Conservation (phyloP, 2,113 vertebrate species). For the Rhombomys opimus region DNA sequence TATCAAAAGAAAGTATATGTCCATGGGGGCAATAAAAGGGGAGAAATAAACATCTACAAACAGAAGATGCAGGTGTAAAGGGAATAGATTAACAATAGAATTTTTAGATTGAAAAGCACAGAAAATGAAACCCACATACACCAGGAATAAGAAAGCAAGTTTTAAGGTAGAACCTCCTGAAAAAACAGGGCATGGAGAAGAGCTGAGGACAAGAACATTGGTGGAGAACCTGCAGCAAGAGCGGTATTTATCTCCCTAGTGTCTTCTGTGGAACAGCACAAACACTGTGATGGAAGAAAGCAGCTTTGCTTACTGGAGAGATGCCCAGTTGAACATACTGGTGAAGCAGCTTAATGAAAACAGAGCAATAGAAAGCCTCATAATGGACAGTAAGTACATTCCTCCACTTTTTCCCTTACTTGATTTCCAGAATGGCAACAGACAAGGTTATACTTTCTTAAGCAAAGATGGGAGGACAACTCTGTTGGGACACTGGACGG, state of each 20-base stretch:
- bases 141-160: background rate
- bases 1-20: constrained; percentile 8
- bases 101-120: background rate
- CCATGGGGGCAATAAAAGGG: background rate
- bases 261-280: background rate
- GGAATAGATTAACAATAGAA: background rate
- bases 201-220: background rate
- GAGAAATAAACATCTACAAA: background rate
- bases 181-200: background rate
- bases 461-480: background rate
- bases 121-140: background rate
- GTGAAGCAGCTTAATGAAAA: background rate
- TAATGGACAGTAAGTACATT: background rate
- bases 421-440: background rate
- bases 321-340: background rate
- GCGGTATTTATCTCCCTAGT: background rate
- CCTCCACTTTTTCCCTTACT: background rate
- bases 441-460: background rate
- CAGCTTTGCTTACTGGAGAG: background rate
- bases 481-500: background rate
- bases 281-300: background rate
- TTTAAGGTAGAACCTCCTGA: background rate
- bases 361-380: background rate
- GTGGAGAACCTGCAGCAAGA: background rate
- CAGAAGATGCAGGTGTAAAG: background rate